These are phyloP conservation scores for Marcusenius ussheri DNA, from an alignment of 2,113 vertebrate genomes.

Conservation along the genomic window DNA sequence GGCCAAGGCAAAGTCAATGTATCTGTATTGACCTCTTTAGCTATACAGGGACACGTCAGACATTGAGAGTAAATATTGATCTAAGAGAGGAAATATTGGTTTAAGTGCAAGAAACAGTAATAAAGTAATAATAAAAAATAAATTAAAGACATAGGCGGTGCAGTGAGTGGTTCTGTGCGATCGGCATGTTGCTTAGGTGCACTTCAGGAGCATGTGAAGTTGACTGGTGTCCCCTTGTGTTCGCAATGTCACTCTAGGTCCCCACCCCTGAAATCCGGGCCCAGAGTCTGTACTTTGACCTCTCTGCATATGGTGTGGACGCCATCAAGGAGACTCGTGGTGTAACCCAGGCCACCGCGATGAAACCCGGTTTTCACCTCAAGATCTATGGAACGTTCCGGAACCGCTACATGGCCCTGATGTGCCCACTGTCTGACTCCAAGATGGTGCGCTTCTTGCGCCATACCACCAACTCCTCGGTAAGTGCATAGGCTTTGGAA, in stretches of 20 bases:
- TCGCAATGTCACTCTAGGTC: slow-evolving; percentile 46
- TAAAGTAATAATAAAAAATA: not conserved
- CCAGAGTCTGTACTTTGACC: slow-evolving; percentile 66
- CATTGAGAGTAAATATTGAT: not conserved
- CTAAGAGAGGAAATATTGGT: not conserved
- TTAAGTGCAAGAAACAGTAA: not conserved
- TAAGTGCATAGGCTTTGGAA: slow-evolving; percentile 32
- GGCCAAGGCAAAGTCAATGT: not conserved
- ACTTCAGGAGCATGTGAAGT: not conserved
- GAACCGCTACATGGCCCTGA: slow-evolving; percentile 65
- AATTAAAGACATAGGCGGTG: not conserved
- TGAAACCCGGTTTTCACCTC: slow-evolving; percentile 61
- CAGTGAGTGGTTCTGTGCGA: not conserved
- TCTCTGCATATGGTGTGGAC: slow-evolving; percentile 69
- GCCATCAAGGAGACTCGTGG: slow-evolving; percentile 48
- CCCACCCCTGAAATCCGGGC: slow-evolving; percentile 69
- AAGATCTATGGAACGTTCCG: slow-evolving; percentile 73
- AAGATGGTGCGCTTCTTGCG: slow-evolving; percentile 68
- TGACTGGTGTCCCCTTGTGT: not conserved
- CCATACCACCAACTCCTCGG: slow-evolving; percentile 63
- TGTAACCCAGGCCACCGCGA: slow-evolving; percentile 24
- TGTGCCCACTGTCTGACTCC: slow-evolving; percentile 56
- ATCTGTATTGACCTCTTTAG: not conserved
- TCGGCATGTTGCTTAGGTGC: not conserved
- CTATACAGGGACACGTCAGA: not conserved